phyloP scores from a whole-genome alignment of 64 coral and sea anemone species.

The Pocillopora verrucosa region DNA sequence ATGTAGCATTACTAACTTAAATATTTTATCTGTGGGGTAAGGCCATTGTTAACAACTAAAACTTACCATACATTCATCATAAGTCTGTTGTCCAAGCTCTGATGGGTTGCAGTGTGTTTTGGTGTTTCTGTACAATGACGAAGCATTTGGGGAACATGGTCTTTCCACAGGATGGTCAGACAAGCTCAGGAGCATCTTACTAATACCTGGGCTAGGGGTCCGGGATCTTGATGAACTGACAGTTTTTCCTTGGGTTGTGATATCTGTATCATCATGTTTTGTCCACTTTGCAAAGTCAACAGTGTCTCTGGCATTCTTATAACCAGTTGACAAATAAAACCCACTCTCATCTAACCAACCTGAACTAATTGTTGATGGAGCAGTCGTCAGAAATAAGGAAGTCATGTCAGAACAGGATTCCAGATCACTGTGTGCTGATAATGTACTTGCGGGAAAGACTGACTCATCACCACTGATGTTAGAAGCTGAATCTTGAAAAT shows the following conservation, averaged over 20 bases:
- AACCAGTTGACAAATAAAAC: background rate
- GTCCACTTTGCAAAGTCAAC: background rate
- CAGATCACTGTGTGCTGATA: conserved; percentile 9
- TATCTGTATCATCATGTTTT: background rate
- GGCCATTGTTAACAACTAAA: no score
- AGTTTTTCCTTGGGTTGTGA: background rate
- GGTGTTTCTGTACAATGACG: conserved; percentile 42
- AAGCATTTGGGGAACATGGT: conserved; percentile 45
- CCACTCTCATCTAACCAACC: background rate
- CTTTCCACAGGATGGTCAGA: conserved; percentile 9
- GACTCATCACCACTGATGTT: conserved; percentile 22
- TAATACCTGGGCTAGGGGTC: conserved; percentile 24
- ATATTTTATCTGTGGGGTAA: no score
- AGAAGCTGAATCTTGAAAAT: conserved; percentile 2
- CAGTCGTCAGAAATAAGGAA: background rate
- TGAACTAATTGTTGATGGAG: background rate
- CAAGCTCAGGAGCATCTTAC: conserved; percentile 38
- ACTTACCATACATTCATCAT: conserved; percentile 53
- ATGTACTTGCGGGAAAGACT: conserved; percentile 21
- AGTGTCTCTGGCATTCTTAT: background rate
- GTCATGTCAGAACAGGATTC: conserved; percentile 25
- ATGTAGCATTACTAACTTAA: no score
- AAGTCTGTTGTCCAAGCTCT: conserved; percentile 39
- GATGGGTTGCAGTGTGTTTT: conserved; percentile 61
- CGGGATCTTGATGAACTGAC: background rate